Percentiles rank a stretch among this genome's conserved stretches.
Conservation (phyloP, 2,888 invertebrate species). For the Meiosimyza platycephala region DNA sequence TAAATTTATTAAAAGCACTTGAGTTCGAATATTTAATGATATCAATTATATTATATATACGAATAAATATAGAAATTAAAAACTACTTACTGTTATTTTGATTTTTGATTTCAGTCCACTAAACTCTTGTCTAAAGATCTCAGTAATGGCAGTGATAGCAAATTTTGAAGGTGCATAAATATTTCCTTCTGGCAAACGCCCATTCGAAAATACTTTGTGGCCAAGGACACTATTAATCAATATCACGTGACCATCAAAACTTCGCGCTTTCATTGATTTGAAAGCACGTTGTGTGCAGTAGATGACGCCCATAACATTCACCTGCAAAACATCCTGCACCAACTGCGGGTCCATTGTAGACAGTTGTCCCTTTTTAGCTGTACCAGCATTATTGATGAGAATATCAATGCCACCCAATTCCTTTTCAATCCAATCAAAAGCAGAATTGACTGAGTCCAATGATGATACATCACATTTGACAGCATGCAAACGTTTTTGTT, state of each 20-base stretch:
- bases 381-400: slow-evolving; percentile 72
- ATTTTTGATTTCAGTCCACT: slow-evolving; percentile 46
- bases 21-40: too few species aligned
- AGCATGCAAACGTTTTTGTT: slow-evolving; percentile 45
- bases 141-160: slow-evolving; percentile 58
- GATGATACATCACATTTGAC: slow-evolving; percentile 67
- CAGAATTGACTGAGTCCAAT: slow-evolving; percentile 68
- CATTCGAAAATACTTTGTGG: slow-evolving; percentile 34
- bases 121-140: slow-evolving; percentile 58
- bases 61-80: too few species aligned
- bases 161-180: slow-evolving; percentile 55
- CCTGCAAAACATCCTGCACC: slow-evolving; percentile 62
- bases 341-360: slow-evolving; percentile 45
- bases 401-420: slow-evolving; percentile 70
- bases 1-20: too few species aligned
- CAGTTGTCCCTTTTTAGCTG: slow-evolving; percentile 52
- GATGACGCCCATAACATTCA: slow-evolving; percentile 66
- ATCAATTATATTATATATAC: too few species aligned
- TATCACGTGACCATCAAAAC: slow-evolving; percentile 65
- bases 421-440: slow-evolving; percentile 68
- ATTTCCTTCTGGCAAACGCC: slow-evolving; percentile 24
- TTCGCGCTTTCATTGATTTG: slow-evolving; percentile 64
- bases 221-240: slow-evolving; percentile 63
- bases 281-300: slow-evolving; percentile 67
- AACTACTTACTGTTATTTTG: slow-evolving; percentile 47